Conservation (phyloP, 2,888 invertebrate species). For the Eumerus sabulonum region DNA sequence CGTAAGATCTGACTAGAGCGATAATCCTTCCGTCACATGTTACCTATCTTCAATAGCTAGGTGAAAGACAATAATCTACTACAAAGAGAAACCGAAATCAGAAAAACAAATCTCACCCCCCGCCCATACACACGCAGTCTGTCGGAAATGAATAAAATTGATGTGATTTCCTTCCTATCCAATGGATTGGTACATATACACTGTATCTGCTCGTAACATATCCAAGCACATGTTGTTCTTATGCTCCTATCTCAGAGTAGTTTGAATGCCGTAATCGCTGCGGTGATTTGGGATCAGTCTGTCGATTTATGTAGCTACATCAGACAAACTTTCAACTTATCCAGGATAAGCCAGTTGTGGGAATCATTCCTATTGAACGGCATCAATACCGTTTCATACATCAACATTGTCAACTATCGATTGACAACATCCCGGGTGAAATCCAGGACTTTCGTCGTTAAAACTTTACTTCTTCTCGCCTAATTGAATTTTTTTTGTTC, state of each 20-base stretch:
- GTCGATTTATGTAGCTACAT: slow-evolving; percentile 17
- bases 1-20: not conserved
- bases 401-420: slow-evolving; percentile 50
- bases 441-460: slow-evolving; percentile 59
- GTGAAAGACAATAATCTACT: slow-evolving; percentile 26
- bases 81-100: slow-evolving; percentile 1
- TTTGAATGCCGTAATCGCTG: slow-evolving; percentile 56
- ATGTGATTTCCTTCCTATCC: slow-evolving; percentile 24
- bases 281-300: slow-evolving; percentile 50
- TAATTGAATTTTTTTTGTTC: slow-evolving; percentile 66
- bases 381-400: slow-evolving; percentile 41
- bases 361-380: slow-evolving; percentile 20
- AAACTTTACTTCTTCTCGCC: slow-evolving; percentile 62
- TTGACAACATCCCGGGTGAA: slow-evolving; percentile 45
- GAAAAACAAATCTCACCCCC: too few relatives aligned
- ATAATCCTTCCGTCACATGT: slow-evolving; percentile 19
- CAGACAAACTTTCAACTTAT: slow-evolving; percentile 43
- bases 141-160: slow-evolving; percentile 44
- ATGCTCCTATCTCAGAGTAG: not conserved
- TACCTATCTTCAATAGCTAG: not conserved
- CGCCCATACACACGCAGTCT: not conserved
- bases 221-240: not conserved
- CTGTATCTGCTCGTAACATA: slow-evolving; percentile 16
- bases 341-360: slow-evolving; percentile 23
- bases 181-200: not conserved